Conservation (phyloP, 2,113 vertebrate species). For the Stigmatopora nigra region DNA sequence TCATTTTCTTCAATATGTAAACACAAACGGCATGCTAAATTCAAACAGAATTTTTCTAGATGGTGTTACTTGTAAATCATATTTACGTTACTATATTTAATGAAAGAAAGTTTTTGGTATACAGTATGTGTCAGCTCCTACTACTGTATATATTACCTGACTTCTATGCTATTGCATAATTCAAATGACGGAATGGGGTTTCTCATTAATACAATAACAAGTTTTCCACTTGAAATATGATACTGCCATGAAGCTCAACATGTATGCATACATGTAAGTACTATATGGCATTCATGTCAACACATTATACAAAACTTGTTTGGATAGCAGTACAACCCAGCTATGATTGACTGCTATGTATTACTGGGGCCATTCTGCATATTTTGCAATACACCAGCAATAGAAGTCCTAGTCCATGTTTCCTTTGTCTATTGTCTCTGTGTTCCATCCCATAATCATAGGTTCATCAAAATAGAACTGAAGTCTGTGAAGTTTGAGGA, state of each 20-base stretch:
- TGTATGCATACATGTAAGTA: constrained; percentile 12
- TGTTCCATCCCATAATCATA: constrained; percentile 59
- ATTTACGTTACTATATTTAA: background rate
- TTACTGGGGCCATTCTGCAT: constrained; percentile 21
- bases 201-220: background rate
- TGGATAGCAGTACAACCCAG: constrained; percentile 7
- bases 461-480: constrained; percentile 88
- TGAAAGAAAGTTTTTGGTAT: constrained; percentile 2
- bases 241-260: constrained; percentile 2
- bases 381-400: constrained; percentile 31
- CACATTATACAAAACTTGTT: background rate
- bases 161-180: constrained; percentile 47
- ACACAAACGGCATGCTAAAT: background rate
- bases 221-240: background rate
- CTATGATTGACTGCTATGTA: constrained; percentile 1
- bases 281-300: background rate
- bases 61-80: background rate
- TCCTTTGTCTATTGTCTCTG: constrained; percentile 33
- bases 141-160: constrained; percentile 44
- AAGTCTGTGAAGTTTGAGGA: constrained; percentile 92
- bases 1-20: background rate
- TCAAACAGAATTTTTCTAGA: background rate
- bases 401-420: constrained; percentile 47
- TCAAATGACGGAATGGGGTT: constrained; percentile 27
- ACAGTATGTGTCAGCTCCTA: constrained; percentile 18